These are phyloP conservation scores for Lasiurus cinereus DNA, from an alignment of 2,113 vertebrate species.

Conservation along the genomic window DNA sequence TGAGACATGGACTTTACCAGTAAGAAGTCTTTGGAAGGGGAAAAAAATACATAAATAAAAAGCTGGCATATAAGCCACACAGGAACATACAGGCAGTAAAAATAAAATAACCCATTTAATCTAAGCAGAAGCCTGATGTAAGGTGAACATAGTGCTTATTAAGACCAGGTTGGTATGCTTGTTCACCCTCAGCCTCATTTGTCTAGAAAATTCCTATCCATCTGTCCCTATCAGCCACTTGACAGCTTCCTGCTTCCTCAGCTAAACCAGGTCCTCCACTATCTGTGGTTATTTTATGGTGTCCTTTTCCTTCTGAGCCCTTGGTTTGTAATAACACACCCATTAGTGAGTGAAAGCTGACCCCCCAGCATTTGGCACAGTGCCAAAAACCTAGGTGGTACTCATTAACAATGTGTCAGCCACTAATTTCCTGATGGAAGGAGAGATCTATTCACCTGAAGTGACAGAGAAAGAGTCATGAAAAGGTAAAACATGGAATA, in stretches of 20 bases:
- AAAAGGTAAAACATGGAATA: not conserved
- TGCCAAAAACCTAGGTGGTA: not conserved
- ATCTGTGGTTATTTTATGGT: not conserved
- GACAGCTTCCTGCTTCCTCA: not conserved
- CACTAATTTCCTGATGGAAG: not conserved
- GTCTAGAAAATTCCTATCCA: not conserved
- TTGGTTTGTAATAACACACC: not conserved
- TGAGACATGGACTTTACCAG: not conserved
- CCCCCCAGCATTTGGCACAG: not conserved
- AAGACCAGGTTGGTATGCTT: not conserved
- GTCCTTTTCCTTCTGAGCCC: not conserved
- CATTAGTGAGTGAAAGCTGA: not conserved
- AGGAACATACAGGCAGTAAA: not conserved
- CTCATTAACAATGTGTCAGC: not conserved
- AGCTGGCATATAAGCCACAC: not conserved
- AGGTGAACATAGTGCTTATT: not conserved
- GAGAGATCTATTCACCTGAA: not conserved
- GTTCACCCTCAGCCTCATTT: not conserved
- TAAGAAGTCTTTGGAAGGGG: not conserved
- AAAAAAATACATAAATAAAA: not conserved
- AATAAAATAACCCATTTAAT: not conserved
- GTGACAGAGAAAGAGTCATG: not conserved
- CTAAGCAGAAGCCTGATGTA: not conserved
- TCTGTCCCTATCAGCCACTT: not conserved
- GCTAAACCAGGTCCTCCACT: not conserved